These are phyloP conservation scores for Rhagoletis zephyria DNA, from an alignment of 1,140 invertebrate species.

Conservation along the genomic window DNA sequence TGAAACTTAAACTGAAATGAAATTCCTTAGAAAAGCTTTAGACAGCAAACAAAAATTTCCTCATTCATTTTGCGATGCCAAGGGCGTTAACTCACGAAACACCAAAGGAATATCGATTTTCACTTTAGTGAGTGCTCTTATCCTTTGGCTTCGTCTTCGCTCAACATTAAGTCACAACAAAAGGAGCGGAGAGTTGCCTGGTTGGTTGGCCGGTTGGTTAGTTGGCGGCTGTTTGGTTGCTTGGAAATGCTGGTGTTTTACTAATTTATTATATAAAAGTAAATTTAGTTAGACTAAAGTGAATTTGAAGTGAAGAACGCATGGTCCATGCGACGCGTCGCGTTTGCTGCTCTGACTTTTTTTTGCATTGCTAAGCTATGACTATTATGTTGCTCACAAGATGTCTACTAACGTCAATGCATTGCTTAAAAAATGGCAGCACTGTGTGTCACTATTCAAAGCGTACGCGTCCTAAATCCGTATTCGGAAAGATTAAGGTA, in stretches of 20 bases:
- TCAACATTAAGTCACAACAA: not conserved
- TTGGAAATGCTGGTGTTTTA: not conserved
- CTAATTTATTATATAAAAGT: not conserved
- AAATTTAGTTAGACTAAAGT: constrained; percentile 28
- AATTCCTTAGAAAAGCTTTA: too few relatives aligned
- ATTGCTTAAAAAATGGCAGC: not conserved
- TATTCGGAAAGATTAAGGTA: constrained; percentile 32
- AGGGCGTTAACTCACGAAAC: constrained; percentile 20
- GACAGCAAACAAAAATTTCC: too few relatives aligned
- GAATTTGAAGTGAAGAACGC: not conserved
- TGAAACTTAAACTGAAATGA: too few relatives aligned
- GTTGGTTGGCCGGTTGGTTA: not conserved
- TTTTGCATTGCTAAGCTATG: not conserved
- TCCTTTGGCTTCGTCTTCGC: not conserved
- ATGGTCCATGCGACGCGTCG: not conserved
- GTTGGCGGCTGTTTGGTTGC: not conserved
- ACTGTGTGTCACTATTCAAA: not conserved
- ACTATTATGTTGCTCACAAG: constrained; percentile 18
- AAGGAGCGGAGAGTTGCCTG: not conserved
- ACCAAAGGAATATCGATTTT: constrained; percentile 34
- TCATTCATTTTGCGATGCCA: not conserved
- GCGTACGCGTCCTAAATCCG: not conserved
- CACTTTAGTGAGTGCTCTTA: not conserved
- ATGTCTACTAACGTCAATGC: not conserved
- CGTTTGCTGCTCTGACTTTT: not conserved